phyloP scores from a whole-genome alignment of 2,113 vertebrate genomes.

The Suncus etruscus region DNA sequence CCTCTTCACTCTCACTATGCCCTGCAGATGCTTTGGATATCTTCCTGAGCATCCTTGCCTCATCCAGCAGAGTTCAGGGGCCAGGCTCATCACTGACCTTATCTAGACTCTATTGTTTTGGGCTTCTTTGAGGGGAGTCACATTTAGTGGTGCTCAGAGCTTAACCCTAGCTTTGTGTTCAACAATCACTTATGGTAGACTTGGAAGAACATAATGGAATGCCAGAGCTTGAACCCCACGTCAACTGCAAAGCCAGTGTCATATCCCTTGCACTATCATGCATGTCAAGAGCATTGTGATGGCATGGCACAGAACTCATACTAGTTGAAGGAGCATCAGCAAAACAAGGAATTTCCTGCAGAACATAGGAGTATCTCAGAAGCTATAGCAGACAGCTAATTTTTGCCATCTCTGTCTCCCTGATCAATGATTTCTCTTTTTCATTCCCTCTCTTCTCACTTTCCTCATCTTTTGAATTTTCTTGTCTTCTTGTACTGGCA shows the following conservation, averaged over 20 bases:
- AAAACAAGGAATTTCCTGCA: not conserved
- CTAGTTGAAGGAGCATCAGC: not conserved
- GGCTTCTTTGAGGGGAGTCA: too few relatives aligned
- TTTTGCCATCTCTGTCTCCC: not conserved
- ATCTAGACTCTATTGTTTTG: too few relatives aligned
- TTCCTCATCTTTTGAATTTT: constrained; percentile 41
- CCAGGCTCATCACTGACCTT: not conserved
- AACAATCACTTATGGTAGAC: too few relatives aligned
- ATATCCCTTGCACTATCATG: too few relatives aligned
- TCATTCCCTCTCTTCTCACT: not conserved
- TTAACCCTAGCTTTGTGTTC: too few relatives aligned
- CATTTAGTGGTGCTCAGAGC: too few relatives aligned
- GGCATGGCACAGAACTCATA: not conserved
- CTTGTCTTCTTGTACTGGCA: not conserved
- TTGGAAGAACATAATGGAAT: too few relatives aligned
- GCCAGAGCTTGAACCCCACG: too few relatives aligned
- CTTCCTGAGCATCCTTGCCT: not conserved
- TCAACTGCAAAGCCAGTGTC: too few relatives aligned
- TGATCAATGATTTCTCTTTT: not conserved
- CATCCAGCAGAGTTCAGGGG: not conserved
- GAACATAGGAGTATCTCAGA: not conserved
- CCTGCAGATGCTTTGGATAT: not conserved
- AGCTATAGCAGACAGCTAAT: not conserved
- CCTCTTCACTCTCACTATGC: not conserved
- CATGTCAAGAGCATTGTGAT: not conserved